phyloP scores from a whole-genome alignment of 2,113 vertebrate genomes.

The Agelaius phoeniceus region DNA sequence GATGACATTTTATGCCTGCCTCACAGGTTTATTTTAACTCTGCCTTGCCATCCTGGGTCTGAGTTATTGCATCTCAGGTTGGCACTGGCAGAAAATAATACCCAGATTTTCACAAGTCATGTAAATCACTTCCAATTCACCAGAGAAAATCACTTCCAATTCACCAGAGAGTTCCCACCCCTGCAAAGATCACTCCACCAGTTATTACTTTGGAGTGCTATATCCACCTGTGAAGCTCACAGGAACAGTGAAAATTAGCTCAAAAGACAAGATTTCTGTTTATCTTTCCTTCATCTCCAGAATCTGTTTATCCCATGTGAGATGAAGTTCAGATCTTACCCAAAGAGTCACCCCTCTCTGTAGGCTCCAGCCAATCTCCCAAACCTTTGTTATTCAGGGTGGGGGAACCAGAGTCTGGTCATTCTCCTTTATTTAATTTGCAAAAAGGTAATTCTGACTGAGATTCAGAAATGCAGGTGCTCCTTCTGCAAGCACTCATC shows the following conservation, averaged over 20 bases:
- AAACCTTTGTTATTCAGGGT: background rate
- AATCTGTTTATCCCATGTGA: background rate
- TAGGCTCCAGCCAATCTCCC: background rate
- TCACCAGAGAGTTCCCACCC: background rate
- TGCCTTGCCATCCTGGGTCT: background rate
- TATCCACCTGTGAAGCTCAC: background rate
- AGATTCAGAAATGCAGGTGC: background rate
- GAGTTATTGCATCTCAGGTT: background rate
- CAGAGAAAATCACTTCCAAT: background rate
- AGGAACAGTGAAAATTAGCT: background rate
- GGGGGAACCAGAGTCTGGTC: rapidly evolving
- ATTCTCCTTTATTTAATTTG: background rate
- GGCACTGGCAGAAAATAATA: background rate
- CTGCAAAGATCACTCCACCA: background rate
- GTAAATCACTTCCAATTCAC: background rate
- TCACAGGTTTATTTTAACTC: background rate
- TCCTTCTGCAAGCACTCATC: background rate
- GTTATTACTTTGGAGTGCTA: background rate
- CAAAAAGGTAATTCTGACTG: background rate
- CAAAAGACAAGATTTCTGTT: background rate
- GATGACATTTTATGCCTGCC: background rate
- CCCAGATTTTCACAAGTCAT: background rate
- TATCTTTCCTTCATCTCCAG: background rate
- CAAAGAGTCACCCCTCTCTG: background rate
- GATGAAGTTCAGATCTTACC: background rate